These are phyloP conservation scores for Euwallacea fornicatus DNA, from an alignment of 1,140 invertebrate genomes.

Conservation along the genomic window DNA sequence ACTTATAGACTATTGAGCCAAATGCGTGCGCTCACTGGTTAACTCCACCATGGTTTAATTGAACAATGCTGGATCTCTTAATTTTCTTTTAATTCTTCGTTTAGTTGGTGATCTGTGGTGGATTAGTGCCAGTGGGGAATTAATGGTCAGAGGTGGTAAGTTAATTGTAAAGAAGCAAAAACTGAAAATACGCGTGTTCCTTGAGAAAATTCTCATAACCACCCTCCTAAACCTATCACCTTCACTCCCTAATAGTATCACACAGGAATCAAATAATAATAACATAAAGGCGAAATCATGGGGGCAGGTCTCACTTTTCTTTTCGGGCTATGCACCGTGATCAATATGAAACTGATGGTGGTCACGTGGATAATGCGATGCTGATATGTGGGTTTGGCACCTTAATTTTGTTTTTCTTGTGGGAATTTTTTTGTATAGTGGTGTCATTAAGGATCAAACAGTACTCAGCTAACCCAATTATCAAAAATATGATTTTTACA, in stretches of 20 bases:
- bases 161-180: too few species aligned
- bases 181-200: too few species aligned
- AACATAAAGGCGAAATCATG: conserved; percentile 21
- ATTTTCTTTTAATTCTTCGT: conserved; percentile 42
- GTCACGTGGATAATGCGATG: conserved; percentile 31
- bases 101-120: conserved; percentile 29
- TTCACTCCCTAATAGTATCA: conserved; percentile 20
- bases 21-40: conserved; percentile 48
- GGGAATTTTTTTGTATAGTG: conserved; percentile 20
- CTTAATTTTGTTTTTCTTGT: conserved; percentile 32
- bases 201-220: neutral
- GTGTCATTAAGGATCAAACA: too few species aligned
- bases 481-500: too few species aligned
- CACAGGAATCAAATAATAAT: neutral
- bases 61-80: conserved; percentile 43
- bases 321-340: conserved; percentile 8
- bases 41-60: conserved; percentile 46
- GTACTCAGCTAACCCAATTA: too few species aligned
- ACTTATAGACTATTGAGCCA: conserved; percentile 52
- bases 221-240: neutral
- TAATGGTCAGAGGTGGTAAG: too few species aligned
- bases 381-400: conserved; percentile 25
- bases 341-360: conserved; percentile 27
- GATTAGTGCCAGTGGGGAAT: too few species aligned
- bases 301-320: conserved; percentile 31